Conservation (phyloP, 2,113 vertebrate species). For the Glareola pratincola region DNA sequence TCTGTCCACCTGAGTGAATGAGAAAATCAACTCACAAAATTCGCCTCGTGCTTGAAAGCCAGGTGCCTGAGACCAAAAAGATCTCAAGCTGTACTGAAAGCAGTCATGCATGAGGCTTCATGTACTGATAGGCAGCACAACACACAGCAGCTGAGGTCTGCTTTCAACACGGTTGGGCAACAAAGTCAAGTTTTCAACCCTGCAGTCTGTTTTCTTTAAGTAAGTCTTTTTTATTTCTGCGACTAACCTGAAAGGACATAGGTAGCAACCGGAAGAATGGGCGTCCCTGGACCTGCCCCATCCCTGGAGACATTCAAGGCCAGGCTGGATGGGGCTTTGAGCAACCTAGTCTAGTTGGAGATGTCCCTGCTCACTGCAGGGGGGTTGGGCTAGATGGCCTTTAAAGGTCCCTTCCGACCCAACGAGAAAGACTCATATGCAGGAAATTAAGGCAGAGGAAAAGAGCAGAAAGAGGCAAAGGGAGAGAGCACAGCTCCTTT, state of each 20-base stretch:
- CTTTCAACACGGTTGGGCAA: neutral
- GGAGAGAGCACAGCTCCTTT: fast-evolving
- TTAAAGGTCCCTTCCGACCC: too few species aligned
- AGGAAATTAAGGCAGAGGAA: neutral
- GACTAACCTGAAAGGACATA: neutral
- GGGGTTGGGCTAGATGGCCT: too few species aligned
- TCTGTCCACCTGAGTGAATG: neutral
- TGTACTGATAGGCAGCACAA: neutral
- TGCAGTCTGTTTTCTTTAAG: neutral
- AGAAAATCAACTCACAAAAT: neutral
- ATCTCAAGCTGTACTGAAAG: neutral
- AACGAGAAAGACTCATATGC: neutral
- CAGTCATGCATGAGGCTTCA: neutral
- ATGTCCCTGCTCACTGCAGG: too few species aligned
- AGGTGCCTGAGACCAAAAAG: neutral
- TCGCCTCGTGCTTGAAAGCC: neutral
- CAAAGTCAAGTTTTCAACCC: neutral
- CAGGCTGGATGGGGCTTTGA: too few species aligned
- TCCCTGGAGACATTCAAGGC: too few species aligned
- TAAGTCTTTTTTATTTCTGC: neutral
- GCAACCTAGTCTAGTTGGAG: too few species aligned
- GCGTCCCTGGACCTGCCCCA: neutral
- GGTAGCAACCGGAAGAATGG: neutral
- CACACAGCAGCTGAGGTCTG: neutral
- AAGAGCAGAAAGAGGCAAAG: neutral